Base-by-base conservation (phyloP, 2,888 invertebrate genomes). In the Seira sanloemensis region DNA sequence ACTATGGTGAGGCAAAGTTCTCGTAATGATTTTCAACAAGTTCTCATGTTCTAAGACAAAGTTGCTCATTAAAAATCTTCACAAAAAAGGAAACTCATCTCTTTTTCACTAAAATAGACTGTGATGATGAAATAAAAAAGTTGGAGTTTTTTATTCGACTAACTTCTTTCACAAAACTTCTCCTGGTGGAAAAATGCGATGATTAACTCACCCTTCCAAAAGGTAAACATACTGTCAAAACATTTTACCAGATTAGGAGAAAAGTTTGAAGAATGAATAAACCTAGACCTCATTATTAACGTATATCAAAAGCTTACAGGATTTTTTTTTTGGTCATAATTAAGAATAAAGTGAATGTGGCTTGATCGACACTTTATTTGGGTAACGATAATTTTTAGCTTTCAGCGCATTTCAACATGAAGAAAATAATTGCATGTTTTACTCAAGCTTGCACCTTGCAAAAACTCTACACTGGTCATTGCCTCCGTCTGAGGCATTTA, bases 211-310 rank as follows among this genome's bases (percentile, higher is more conserved):
- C 71, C 78, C 71, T 71, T 78, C 78, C 62, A 65, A 71, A 78
- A 78, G 78, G 78, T 71, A 78, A 78, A 78, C 78, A 78, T 18
- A 27, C 71, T 78, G 78, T 78, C 78, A 78, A 78, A 78, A 78
- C 71, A 78, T 71, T 58, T 71, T 69, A 65, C 46, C 37, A 62
- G 71, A 78, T 78, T 78, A 71, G 71, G 78, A 37, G n/a, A 25
- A 65, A 71, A 78, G 25, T 78, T 78, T 71, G 37, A 78, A 78
- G 25, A n/a, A n/a, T n/a, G n/a, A n/a, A n/a, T n/a, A n/a, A n/a
- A n/a, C 37, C 37, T 37, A 37, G 37, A 37, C 5, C 12, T 37
- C 37, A 37, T 37, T 37, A 37, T 37, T n/a, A n/a, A n/a, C n/a
- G n/a, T n/a, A n/a, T n/a, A n/a, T n/a, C n/a, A n/a, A n/a, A n/a